Conservation (phyloP, 2,113 vertebrate genomes). For the Rhagologus leucostigma region DNA sequence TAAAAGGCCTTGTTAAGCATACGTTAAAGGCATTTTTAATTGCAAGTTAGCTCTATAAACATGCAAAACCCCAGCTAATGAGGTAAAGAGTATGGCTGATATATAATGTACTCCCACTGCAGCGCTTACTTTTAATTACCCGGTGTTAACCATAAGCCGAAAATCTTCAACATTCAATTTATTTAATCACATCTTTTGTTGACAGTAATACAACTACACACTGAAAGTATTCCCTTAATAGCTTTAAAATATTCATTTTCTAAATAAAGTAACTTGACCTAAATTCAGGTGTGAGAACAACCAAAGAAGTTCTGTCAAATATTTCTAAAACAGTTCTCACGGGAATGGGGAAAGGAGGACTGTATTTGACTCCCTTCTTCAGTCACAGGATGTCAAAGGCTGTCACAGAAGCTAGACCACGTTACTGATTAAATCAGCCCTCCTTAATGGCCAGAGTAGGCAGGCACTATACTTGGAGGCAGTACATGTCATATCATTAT, state of each 20-base stretch:
- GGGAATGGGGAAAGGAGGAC: background rate
- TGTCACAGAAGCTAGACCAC: conserved; percentile 35
- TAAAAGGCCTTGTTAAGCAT: conserved; percentile 73
- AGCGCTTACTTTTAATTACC: conserved; percentile 84
- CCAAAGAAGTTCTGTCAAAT: background rate
- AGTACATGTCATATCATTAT: conserved; percentile 72
- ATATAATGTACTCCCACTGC: conserved; percentile 77
- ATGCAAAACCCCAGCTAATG: conserved; percentile 77
- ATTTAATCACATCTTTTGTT: conserved; percentile 78
- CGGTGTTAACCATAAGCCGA: conserved; percentile 74
- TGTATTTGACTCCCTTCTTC: background rate
- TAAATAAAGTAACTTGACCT: conserved; percentile 65
- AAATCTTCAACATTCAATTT: conserved; percentile 79
- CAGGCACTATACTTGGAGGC: conserved; percentile 48
- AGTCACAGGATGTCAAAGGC: background rate
- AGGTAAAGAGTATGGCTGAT: conserved; percentile 77
- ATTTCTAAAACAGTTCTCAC: background rate
- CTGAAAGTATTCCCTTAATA: conserved; percentile 73
- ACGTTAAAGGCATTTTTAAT: conserved; percentile 76
- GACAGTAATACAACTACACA: conserved; percentile 69
- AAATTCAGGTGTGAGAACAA: conserved; percentile 22
- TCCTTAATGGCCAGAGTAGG: conserved; percentile 45
- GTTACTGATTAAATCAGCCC: conserved; percentile 65
- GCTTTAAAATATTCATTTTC: conserved; percentile 70
- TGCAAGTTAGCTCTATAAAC: conserved; percentile 78